Evolutionary conservation across 2,888 invertebrate species (phyloP).

Genomic region (Aelia acuminata): DNA sequence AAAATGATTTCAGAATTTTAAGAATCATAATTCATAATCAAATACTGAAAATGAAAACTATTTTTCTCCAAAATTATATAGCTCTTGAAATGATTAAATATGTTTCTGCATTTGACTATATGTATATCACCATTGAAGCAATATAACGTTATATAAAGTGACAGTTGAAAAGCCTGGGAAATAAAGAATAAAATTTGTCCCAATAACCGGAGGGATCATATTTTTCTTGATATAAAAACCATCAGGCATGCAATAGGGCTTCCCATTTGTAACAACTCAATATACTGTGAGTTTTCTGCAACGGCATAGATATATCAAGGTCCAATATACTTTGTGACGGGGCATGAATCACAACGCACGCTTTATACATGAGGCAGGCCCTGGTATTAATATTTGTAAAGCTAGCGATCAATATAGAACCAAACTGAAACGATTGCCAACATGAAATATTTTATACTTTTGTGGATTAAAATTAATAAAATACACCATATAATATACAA

Average conservation of each 20-base stretch:
- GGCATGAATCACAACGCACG: neutral
- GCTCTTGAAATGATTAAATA: no score
- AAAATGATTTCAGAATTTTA: no score
- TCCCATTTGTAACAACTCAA: constrained; percentile 32
- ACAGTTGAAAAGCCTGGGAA: neutral
- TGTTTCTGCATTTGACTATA: no score
- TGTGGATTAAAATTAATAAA: no score
- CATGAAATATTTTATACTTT: no score
- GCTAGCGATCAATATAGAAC: neutral
- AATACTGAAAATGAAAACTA: no score
- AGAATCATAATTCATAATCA: no score
- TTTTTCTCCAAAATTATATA: no score
- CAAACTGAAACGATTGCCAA: neutral
- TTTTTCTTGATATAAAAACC: constrained; percentile 3
- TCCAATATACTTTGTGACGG: neutral
- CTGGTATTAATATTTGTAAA: neutral
- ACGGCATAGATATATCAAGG: neutral
- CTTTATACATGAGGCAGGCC: neutral
- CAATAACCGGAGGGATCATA: neutral
- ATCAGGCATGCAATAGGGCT: neutral
- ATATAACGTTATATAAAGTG: neutral
- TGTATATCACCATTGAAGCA: no score
- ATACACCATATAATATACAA: no score
- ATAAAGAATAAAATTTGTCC: neutral
- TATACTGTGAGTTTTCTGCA: neutral